phyloP scores from a whole-genome alignment of 1,140 invertebrate genomes.

The Bombus balteatus region DNA sequence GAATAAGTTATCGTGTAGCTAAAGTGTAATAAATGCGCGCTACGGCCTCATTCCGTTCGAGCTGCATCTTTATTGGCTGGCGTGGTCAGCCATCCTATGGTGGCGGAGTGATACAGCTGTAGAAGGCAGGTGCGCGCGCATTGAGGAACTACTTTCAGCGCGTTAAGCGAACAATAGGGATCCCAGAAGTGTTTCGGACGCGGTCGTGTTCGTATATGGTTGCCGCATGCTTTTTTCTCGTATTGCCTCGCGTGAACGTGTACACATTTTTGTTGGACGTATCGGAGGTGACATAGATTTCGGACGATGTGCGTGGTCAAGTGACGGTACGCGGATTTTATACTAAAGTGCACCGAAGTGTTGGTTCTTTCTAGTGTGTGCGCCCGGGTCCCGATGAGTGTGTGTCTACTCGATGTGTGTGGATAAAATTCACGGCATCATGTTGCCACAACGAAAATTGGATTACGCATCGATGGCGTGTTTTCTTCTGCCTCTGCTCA shows the following conservation, averaged over 20 bases:
- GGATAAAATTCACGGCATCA: slow-evolving; percentile 74
- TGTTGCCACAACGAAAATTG: slow-evolving; percentile 78
- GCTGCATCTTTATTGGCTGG: slow-evolving; percentile 56
- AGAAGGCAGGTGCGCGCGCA: slow-evolving; percentile 80
- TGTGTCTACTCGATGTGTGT: slow-evolving; percentile 73
- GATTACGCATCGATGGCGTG: slow-evolving; percentile 74
- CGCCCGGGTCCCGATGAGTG: slow-evolving; percentile 76
- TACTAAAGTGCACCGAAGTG: slow-evolving; percentile 59
- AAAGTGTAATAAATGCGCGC: not conserved
- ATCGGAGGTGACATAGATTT: slow-evolving; percentile 52
- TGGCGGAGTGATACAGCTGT: slow-evolving; percentile 68
- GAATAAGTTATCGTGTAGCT: not conserved
- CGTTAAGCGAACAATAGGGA: slow-evolving; percentile 82
- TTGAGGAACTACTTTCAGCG: slow-evolving; percentile 81
- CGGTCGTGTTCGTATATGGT: slow-evolving; percentile 77
- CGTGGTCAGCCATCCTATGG: slow-evolving; percentile 52
- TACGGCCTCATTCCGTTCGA: slow-evolving; percentile 35
- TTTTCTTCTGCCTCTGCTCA: slow-evolving; percentile 59
- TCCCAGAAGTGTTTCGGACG: slow-evolving; percentile 82
- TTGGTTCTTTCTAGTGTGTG: slow-evolving; percentile 71
- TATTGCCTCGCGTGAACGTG: slow-evolving; percentile 62
- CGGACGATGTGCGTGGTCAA: slow-evolving; percentile 71
- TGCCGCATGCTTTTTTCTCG: slow-evolving; percentile 69
- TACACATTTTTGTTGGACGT: slow-evolving; percentile 61
- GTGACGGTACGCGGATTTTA: slow-evolving; percentile 71